Conservation (phyloP, 2,888 invertebrate genomes). For the Drosophila rellima region DNA sequence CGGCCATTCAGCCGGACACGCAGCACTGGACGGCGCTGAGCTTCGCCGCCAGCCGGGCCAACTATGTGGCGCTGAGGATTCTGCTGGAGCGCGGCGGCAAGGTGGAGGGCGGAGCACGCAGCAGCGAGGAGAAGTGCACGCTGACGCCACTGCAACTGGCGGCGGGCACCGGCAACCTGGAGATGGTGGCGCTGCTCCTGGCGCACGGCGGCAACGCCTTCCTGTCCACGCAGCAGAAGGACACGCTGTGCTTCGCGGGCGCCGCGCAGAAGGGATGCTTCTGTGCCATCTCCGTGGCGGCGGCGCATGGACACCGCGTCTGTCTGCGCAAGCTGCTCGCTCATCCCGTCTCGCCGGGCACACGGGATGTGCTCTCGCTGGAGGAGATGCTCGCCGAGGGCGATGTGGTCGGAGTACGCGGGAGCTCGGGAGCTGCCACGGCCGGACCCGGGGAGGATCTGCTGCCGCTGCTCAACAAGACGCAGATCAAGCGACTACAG, state of each 20-base stretch:
- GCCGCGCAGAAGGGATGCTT: conserved; percentile 95
- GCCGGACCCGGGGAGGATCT: conserved; percentile 80
- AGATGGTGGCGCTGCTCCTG: conserved; percentile 92
- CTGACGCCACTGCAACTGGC: conserved; percentile 95
- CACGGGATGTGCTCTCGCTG: conserved; percentile 92
- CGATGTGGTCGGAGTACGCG: conserved; percentile 83
- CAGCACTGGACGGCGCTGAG: conserved; percentile 96
- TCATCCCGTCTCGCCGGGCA: conserved; percentile 89
- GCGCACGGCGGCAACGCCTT: conserved; percentile 96
- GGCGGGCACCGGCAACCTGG: conserved; percentile 92
- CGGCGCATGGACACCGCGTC: conserved; percentile 93
- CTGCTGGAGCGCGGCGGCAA: conserved; percentile 92
- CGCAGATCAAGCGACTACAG: conserved; percentile 93
- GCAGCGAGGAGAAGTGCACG: conserved; percentile 94
- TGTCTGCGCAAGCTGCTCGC: conserved; percentile 92
- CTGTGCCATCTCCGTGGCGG: conserved; percentile 95
- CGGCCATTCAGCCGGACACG: conserved; percentile 89
- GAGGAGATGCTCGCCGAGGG: conserved; percentile 97
- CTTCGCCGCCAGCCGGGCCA: conserved; percentile 89
- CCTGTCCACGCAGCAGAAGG: conserved; percentile 93
- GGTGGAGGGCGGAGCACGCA: conserved; percentile 93
- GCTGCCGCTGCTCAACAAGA: conserved; percentile 89
- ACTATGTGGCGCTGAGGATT: conserved; percentile 88
- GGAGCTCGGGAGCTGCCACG: conserved; percentile 67
- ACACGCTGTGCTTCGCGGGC: conserved; percentile 93